Evolutionary conservation across 2,113 vertebrate species (phyloP).

Genomic region (Lonchura striata): DNA sequence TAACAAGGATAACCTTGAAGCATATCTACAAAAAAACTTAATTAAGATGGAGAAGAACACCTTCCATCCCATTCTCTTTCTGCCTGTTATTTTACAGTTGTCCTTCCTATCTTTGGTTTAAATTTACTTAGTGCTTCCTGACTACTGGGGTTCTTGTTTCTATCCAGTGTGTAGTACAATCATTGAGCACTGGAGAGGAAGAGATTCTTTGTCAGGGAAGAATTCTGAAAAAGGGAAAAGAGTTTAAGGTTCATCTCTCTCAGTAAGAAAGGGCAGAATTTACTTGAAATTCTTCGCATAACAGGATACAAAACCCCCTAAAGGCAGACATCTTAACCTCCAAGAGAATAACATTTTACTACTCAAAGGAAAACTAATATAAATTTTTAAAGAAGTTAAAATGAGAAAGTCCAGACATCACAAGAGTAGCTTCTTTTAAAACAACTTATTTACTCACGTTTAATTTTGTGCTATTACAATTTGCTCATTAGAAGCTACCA

Average conservation of each 20-base stretch:
- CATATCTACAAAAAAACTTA: background rate
- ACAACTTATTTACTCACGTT: background rate
- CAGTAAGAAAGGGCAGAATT: background rate
- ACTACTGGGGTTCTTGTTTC: background rate
- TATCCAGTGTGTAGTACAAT: background rate
- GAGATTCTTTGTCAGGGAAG: background rate
- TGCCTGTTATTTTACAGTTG: background rate
- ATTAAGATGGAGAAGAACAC: background rate
- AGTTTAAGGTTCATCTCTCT: background rate
- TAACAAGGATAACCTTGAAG: background rate
- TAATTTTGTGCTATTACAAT: background rate
- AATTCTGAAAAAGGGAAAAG: background rate
- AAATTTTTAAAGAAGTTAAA: background rate
- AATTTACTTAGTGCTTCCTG: background rate
- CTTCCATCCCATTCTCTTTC: background rate
- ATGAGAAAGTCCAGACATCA: background rate
- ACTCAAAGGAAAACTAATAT: background rate
- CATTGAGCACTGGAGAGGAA: background rate
- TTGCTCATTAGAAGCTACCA: background rate
- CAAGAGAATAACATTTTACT: background rate
- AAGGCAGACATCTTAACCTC: background rate
- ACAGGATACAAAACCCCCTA: background rate
- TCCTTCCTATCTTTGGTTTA: background rate
- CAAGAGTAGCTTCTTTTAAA: background rate
- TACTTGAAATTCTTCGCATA: background rate